Percentiles rank a stretch among this genome's conserved stretches.
Conservation (phyloP, 2,888 invertebrate species). For the Drosophila lutescens region DNA sequence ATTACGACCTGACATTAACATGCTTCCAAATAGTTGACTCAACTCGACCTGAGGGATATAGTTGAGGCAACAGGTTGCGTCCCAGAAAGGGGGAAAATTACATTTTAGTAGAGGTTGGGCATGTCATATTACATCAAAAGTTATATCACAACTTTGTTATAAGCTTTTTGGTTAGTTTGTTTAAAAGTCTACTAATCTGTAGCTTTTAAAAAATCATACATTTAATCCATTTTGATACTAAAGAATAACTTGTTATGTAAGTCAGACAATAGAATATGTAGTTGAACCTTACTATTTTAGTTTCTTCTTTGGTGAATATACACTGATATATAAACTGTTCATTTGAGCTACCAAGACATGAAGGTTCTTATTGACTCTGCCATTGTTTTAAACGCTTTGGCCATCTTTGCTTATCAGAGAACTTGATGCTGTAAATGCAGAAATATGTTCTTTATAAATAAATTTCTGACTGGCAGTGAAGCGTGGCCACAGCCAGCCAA, state of each 20-base stretch:
- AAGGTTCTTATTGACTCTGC: neutral
- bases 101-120: neutral
- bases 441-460: conserved; percentile 26
- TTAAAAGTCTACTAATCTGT: neutral
- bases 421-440: conserved; percentile 10
- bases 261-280: no score
- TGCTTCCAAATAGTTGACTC: conserved; percentile 46
- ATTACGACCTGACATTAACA: conserved; percentile 67
- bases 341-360: neutral
- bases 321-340: neutral
- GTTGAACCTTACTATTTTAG: no score
- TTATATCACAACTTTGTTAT: conserved; percentile 17
- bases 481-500: conserved; percentile 43
- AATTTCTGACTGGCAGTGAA: conserved; percentile 49
- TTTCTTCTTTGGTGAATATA: no score
- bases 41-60: conserved; percentile 49
- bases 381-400: conserved; percentile 2
- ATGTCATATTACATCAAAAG: conserved; percentile 8
- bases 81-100: neutral
- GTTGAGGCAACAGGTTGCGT: conserved; percentile 58
- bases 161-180: neutral
- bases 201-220: no score
- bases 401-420: conserved; percentile 25
- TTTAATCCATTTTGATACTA: no score
- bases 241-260: neutral